phyloP scores from a whole-genome alignment of 2,113 vertebrate species.

The Burhinus oedicnemus region DNA sequence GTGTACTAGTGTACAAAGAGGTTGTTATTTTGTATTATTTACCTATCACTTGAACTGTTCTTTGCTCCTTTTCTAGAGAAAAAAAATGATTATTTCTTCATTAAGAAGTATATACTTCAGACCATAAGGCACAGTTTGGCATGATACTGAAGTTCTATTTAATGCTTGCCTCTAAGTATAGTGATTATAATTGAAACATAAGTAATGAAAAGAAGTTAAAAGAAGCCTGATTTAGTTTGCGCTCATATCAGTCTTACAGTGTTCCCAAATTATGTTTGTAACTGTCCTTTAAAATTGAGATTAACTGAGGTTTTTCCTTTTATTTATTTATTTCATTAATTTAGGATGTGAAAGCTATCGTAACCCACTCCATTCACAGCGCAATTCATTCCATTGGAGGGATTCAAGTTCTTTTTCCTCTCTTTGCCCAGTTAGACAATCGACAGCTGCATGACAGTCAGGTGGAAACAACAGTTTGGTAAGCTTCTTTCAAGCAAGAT shows the following conservation, averaged over 20 bases:
- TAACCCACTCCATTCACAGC: slow-evolving; percentile 96
- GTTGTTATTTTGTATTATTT: not conserved
- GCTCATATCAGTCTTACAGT: not conserved
- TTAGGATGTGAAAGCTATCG: slow-evolving; percentile 95
- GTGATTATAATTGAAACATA: not conserved
- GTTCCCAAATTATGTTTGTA: not conserved
- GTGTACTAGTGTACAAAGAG: not conserved
- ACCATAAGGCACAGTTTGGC: not conserved
- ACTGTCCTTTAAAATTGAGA: not conserved
- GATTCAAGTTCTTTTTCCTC: slow-evolving; percentile 96
- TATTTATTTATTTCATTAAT: slow-evolving; percentile 20
- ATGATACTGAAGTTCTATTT: not conserved
- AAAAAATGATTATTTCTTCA: not conserved
- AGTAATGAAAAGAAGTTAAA: not conserved
- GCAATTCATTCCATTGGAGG: slow-evolving; percentile 97
- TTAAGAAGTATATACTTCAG: not conserved
- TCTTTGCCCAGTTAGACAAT: slow-evolving; percentile 94
- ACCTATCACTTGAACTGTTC: not conserved
- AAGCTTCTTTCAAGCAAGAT: slow-evolving; percentile 52
- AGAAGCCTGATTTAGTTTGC: not conserved
- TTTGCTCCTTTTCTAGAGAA: not conserved
- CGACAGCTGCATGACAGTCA: slow-evolving; percentile 88
- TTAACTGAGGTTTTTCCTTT: not conserved
- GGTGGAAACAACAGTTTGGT: slow-evolving; percentile 93
- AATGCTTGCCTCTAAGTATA: not conserved